Evolutionary conservation across 2,113 vertebrate genomes (phyloP), one percentile per base, ranked within the genome.

Genomic region (Ramphastos sulfuratus): DNA sequence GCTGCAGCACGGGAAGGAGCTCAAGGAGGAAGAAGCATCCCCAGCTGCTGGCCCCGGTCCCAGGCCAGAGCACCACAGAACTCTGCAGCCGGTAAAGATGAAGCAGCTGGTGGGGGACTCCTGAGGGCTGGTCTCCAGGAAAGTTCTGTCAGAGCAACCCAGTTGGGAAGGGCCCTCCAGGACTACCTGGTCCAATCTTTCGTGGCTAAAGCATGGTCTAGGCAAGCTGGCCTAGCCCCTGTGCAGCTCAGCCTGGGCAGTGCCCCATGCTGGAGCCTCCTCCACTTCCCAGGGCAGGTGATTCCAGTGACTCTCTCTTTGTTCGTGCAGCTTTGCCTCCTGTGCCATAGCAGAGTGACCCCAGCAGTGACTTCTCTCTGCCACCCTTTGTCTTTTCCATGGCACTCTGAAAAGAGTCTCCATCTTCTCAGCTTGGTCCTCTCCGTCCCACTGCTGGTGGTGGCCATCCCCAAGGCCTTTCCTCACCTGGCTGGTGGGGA

Each of bases 11-110:
- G 15, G 7, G 42, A 44, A 44, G 42, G 42, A 39, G 37, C 37
- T 39, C 13, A 14, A 42, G 6, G 65, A 82, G 59, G 79, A 90
- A 15, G 64, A 44, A 65, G 67, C 64, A n/a, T 5, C 92, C 19
- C 23, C 75, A 13, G 10, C 0, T 0, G 83, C 84, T 1, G 55
- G 54, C 18, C 56, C 84, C 71, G 87, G 64, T 67, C 89, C 76
- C 33, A 33, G 17, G 15, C 44, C 0, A 0, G 54, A 92, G 75
- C 87, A 60, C 65, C 6, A 0, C 67, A 73, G 33, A 74, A 6
- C 18, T 80, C 72, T 39, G 1, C 31, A 87, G 48, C 89, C 27
- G 85, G 96, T 94, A 96, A 95, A 60, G 52, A 39, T 9, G 14
- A 37, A 72, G 59, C 23, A 85, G 37, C 19, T 67, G 46, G 6